Conservation (phyloP, 1,140 invertebrate genomes). For the Zeugodacus cucurbitae region DNA sequence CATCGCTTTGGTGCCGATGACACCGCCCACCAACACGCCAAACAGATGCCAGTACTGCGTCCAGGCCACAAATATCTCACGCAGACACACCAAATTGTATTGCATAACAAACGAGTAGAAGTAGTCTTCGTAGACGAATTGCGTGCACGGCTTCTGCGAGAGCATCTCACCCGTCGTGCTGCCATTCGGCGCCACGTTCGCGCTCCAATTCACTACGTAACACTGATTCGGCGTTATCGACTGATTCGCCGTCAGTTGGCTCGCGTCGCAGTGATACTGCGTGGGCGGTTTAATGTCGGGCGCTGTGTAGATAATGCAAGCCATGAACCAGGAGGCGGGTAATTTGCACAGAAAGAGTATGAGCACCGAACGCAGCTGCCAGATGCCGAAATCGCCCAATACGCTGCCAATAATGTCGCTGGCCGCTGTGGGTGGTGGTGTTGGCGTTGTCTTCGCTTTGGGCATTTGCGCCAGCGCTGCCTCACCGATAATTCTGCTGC, state of each 20-base stretch:
- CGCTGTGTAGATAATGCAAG: constrained; percentile 65
- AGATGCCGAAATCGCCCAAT: constrained; percentile 64
- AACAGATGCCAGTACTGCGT: constrained; percentile 67
- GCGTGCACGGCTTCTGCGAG: constrained; percentile 46
- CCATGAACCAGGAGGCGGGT: constrained; percentile 68
- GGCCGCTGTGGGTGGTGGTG: neutral
- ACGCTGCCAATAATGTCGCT: constrained; percentile 60
- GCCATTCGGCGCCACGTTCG: neutral
- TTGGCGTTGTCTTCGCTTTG: neutral
- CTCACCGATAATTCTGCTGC: neutral
- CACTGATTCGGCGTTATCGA: constrained; percentile 53
- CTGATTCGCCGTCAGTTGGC: constrained; percentile 43
- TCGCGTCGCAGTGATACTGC: constrained; percentile 56
- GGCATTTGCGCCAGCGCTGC: neutral
- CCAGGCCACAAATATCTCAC: constrained; percentile 65
- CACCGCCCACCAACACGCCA: constrained; percentile 65
- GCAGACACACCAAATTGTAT: constrained; percentile 65
- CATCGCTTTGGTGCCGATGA: constrained; percentile 65
- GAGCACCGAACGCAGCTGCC: constrained; percentile 65
- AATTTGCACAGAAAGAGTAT: constrained; percentile 66
- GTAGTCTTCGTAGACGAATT: constrained; percentile 54
- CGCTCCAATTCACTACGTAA: constrained; percentile 51
- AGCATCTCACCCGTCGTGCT: neutral
- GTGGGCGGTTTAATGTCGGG: constrained; percentile 57
- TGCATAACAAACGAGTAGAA: constrained; percentile 64